These are phyloP conservation scores for Euleptes europaea DNA, from an alignment of 2,113 vertebrate species.

Conservation along the genomic window DNA sequence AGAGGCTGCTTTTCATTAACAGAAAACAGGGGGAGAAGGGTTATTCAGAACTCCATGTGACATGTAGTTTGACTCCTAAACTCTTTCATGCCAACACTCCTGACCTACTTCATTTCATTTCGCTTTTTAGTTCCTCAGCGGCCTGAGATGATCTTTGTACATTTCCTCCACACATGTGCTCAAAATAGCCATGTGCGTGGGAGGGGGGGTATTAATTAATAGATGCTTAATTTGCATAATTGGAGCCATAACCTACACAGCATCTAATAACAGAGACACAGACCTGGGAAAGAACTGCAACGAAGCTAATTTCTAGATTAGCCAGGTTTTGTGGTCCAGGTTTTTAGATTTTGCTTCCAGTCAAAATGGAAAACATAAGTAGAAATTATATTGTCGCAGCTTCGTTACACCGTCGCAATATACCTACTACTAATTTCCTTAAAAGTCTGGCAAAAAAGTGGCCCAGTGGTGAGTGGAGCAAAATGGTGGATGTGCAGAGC, in stretches of 20 bases:
- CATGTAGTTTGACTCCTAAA: background rate
- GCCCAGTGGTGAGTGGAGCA: too few relatives aligned
- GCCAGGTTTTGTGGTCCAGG: background rate
- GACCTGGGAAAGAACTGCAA: background rate
- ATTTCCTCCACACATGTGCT: background rate
- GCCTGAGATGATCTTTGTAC: background rate
- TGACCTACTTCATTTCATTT: too few relatives aligned
- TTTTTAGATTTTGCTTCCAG: background rate
- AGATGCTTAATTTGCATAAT: background rate
- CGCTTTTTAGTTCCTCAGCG: background rate
- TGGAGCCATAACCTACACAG: background rate
- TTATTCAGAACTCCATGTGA: too few relatives aligned
- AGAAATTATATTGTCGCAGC: too few relatives aligned
- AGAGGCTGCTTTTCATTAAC: too few relatives aligned
- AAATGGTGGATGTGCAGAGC: too few relatives aligned
- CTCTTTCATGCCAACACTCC: background rate
- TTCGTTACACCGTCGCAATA: too few relatives aligned
- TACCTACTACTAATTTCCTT: too few relatives aligned
- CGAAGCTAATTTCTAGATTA: background rate
- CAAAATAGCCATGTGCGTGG: background rate
- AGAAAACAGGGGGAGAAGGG: too few relatives aligned
- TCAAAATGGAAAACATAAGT: background rate
- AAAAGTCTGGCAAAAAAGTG: too few relatives aligned
- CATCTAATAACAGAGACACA: background rate
- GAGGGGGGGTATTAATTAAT: background rate